Evolutionary conservation across 1,140 invertebrate genomes (phyloP), one percentile per base, ranked within the genome.

Genomic region (Heliconius hermathena): DNA sequence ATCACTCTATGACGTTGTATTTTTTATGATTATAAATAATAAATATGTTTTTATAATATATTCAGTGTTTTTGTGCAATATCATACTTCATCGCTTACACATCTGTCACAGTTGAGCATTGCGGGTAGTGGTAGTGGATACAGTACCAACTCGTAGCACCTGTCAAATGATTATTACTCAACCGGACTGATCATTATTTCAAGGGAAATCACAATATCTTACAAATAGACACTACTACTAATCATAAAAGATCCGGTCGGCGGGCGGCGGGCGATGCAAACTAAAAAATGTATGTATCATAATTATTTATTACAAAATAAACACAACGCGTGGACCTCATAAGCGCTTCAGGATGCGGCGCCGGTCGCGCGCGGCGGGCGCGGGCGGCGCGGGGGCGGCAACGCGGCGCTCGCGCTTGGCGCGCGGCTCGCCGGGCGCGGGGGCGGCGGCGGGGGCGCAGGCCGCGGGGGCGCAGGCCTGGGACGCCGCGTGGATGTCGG

Each of bases 311-410:
- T 85, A 79, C 26, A 73, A 77, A 77, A 76, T 82, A 81, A 82
- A 85, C 79, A 81, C 77, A 83, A 82, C 73, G 46, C 26, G 36
- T 71, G 11, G 13, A 76, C 22, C 86, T 91, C 90, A 93, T 90
- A 93, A 91, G 78, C 91, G 83, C 84, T 93, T 93, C 41, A 93
- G 90, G 74, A 93, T 88, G 80, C 90, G 89, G 52, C 90, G 88
- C 81, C 82, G 82, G 82, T 89, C 88, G 76, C 83, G 79, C 71
- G 78, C 79, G 77, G 81, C 73, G 76, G 70, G 71, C 82, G 78
- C 78, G 73, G 57, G 74, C 29, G 33, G 57, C 41, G 22, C 57
- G 60, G 26, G 20, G 3, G 22, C 20, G 5, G 70, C 81, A 54
- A 76, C 77, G 57, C 85, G 88, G 26, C 88, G 85, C 84, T 88